Conservation (phyloP, 2,888 invertebrate genomes). For the Trisateles emortualis region DNA sequence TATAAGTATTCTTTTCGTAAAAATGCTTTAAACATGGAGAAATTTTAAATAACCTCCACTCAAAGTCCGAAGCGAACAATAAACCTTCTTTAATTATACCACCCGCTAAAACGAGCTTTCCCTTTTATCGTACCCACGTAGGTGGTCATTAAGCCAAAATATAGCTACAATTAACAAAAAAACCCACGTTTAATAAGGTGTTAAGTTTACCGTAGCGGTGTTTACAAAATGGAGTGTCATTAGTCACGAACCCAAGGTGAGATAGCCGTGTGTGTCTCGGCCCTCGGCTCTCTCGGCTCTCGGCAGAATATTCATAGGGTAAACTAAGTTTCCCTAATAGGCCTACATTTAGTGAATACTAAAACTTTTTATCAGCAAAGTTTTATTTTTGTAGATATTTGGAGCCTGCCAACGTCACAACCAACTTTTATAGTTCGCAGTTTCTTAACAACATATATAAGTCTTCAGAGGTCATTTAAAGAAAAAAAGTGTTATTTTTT, state of each 20-base stretch:
- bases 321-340: constrained; percentile 17
- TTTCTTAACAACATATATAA: no score
- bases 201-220: constrained; percentile 74
- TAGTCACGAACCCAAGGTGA: constrained; percentile 65
- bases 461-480: no score
- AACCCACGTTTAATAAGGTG: constrained; percentile 82
- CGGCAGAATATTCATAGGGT: constrained; percentile 35
- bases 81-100: constrained; percentile 77
- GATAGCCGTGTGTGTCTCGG: constrained; percentile 37
- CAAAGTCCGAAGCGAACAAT: constrained; percentile 67
- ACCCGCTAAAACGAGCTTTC: constrained; percentile 68
- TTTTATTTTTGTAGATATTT: not conserved
- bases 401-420: no score
- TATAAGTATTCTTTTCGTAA: constrained; percentile 37
- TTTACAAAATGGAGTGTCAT: constrained; percentile 71
- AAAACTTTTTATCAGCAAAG: not conserved
- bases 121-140: constrained; percentile 77
- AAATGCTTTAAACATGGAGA: constrained; percentile 44
- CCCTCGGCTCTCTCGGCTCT: constrained; percentile 15
- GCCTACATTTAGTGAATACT: constrained; percentile 14
- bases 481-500: no score
- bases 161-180: constrained; percentile 83
- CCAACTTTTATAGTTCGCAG: no score
- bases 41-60: constrained; percentile 56
- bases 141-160: constrained; percentile 79